Base-by-base conservation (phyloP, 2,797 vertebrate genomes). In the Diglossa cyanea region DNA sequence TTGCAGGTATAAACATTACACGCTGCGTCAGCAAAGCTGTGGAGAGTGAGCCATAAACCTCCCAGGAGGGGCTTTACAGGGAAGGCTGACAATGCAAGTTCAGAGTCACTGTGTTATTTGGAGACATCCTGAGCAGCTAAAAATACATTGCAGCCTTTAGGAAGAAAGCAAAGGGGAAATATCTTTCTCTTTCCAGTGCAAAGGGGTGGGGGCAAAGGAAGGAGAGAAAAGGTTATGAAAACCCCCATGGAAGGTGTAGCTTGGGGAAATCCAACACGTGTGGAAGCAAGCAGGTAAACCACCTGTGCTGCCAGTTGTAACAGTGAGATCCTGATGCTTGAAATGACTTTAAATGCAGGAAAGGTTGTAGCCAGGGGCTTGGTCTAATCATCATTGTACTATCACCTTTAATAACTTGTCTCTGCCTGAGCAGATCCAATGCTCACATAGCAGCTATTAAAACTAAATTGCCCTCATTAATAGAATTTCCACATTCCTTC, bases 41-140 rank as follows among this genome's bases (percentile, higher is more conserved):
- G 4, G 37, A 50, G 75, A 79, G 79, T 11, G 65, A 68, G 75
- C 94, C 45, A 63, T 96, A 96, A 97, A 97, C 95, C 90, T 97
- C 94, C 84, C 31, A 75, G 45, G 31, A 90, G 91, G 87, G 85
- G 71, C 77, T 94, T 40, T 21, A 91, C 88, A 79, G 81, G 94
- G 94, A 94, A 97, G 94, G 96, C 96, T 97, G 95, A 97, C 94
- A 78, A 68, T 76, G 95, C 96, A 94, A 94, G 92, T 96, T 97
- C 94, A 90, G 88, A 95, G 74, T 80, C 92, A 28, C 48, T 67
- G 42, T 31, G 17, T 93, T 92, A 86, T 92, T 81, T 31, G 48
- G 79, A 97, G 92, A 93, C 88, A 95, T 96, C 93, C 93, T 73
- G 65, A 90, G 80, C 79, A 88, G 86, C 94, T 97, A 94, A 96